These are phyloP conservation scores for Ophion costatus DNA, from an alignment of 2,888 invertebrate genomes.

Conservation along the genomic window DNA sequence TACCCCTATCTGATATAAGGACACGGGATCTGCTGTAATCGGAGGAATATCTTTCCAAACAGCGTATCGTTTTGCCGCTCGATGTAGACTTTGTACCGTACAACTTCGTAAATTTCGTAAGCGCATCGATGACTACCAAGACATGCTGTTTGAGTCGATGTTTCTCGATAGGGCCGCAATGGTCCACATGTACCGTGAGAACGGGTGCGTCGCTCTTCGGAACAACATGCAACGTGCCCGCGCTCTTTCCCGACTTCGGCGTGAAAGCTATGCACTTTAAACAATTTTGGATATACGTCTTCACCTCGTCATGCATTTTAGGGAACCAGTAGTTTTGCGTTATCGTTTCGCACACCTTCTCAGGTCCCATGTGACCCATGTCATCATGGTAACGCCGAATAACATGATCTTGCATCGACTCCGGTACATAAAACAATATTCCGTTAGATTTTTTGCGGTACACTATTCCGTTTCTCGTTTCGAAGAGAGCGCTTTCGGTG, in stretches of 20 bases:
- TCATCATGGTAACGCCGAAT: slow-evolving; percentile 66
- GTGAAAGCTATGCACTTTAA: slow-evolving; percentile 65
- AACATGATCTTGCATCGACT: slow-evolving; percentile 53
- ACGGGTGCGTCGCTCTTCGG: slow-evolving; percentile 66
- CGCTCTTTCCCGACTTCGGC: slow-evolving; percentile 56
- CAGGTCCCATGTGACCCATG: slow-evolving; percentile 65
- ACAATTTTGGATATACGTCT: slow-evolving; percentile 56
- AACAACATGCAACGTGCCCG: slow-evolving; percentile 59
- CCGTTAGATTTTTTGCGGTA: slow-evolving; percentile 59
- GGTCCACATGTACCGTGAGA: slow-evolving; percentile 62
- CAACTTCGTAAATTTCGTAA: slow-evolving; percentile 58
- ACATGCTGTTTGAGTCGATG: slow-evolving; percentile 45
- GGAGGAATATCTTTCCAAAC: slow-evolving; percentile 43
- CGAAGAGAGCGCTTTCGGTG: slow-evolving; percentile 50
- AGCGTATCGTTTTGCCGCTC: slow-evolving; percentile 39
- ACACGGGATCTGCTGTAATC: slow-evolving; percentile 51
- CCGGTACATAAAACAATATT: slow-evolving; percentile 67
- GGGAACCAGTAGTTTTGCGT: slow-evolving; percentile 62
- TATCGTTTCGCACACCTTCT: slow-evolving; percentile 60
- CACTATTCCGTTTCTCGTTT: slow-evolving; percentile 66
- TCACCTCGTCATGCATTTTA: slow-evolving; percentile 39
- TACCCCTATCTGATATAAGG: slow-evolving; percentile 53
- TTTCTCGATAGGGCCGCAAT: slow-evolving; percentile 55
- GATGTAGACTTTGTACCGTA: slow-evolving; percentile 43
- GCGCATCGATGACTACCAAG: slow-evolving; percentile 58